Base-by-base conservation (phyloP, 2,888 invertebrate species). In the Portevinia maculata region DNA sequence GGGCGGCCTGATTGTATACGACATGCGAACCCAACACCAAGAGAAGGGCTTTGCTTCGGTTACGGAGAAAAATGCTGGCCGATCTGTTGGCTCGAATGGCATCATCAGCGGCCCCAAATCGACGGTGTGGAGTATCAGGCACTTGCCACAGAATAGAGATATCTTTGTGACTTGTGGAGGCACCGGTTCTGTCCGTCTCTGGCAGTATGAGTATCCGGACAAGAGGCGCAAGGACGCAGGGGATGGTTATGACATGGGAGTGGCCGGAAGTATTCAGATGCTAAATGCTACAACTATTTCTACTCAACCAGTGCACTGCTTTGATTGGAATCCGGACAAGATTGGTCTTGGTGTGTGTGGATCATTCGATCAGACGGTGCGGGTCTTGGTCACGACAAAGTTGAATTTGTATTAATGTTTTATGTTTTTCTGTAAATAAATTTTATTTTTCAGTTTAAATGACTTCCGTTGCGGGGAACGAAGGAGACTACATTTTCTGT, bases 181-280 rank as follows among this genome's bases (percentile, higher is more conserved):
- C 0, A 94, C 94, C 85, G 99, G 99, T 6, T 95, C 96, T n/a
- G 90, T 98, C 15, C 94, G 95, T 84, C 92, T 99, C n/a, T 99
- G 98, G 98, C 96, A 98, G 92, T 98, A 99, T 95, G 92, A 93
- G 79, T 98, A 98, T 89, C 98, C 98, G 0, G 93, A 93, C 7
- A 94, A 94, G 85, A 92, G 98, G 39, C 93, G 92, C 46, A 93
- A 93, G 39, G 93, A 94, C 0, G 96, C 96, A 86, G 89, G 92
- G 0, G 94, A 97, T 86, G 97, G 96, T 0, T 91, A 92, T 1
- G 93, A 93, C 0, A 90, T 93, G 69, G 98, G 98, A 1, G 94
- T 97, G 0, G 90, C 94, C 1, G 98, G 98, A 0, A 93, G 92
- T 32, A 88, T 98, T 24, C 91, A 92, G 28, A 92, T 96, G 64